A percentile compares a stretch with the other conserved stretches of the same genome.
These are phyloP conservation scores for Agriotes lineatus DNA, from an alignment of 2,888 invertebrate species.

Conservation along the genomic window DNA sequence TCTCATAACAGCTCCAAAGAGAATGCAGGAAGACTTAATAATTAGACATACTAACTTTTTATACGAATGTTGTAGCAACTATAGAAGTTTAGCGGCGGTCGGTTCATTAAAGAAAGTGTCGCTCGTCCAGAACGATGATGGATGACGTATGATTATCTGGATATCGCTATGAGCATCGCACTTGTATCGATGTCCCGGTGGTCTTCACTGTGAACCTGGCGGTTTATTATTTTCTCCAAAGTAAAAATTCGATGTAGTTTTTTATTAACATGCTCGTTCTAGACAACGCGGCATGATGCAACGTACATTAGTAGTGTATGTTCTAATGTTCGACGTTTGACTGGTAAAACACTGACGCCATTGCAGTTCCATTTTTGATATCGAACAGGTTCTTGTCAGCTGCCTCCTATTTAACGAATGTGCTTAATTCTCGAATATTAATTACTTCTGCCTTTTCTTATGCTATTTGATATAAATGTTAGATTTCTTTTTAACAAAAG, in stretches of 20 bases:
- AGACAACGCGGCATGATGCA: no score
- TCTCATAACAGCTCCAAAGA: background rate
- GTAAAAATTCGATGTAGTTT: constrained; percentile 22
- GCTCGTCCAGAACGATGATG: constrained; percentile 63
- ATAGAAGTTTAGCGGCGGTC: constrained; percentile 59
- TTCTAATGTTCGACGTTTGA: no score
- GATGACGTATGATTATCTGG: constrained; percentile 64
- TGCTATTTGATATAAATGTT: no score
- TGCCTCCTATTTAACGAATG: no score
- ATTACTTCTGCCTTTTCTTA: no score
- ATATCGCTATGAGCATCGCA: constrained; percentile 61
- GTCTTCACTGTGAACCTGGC: constrained; percentile 47
- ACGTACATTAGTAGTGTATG: no score
- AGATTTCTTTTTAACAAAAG: no score
- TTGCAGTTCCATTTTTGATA: no score
- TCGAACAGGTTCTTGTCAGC: no score
- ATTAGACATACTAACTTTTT: constrained; percentile 33
- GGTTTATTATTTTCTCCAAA: constrained; percentile 35
- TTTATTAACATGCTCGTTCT: constrained; percentile 3
- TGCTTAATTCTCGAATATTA: no score
- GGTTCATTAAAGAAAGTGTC: constrained; percentile 64
- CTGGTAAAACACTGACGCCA: no score
- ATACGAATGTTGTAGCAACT: constrained; percentile 26
- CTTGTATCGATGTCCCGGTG: constrained; percentile 58
- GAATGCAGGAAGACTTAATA: constrained; percentile 22